Percentiles rank a stretch among this genome's conserved stretches.
Evolutionary conservation across 1,140 invertebrate genomes (phyloP).

Genomic region (Melanaphis sacchari): DNA sequence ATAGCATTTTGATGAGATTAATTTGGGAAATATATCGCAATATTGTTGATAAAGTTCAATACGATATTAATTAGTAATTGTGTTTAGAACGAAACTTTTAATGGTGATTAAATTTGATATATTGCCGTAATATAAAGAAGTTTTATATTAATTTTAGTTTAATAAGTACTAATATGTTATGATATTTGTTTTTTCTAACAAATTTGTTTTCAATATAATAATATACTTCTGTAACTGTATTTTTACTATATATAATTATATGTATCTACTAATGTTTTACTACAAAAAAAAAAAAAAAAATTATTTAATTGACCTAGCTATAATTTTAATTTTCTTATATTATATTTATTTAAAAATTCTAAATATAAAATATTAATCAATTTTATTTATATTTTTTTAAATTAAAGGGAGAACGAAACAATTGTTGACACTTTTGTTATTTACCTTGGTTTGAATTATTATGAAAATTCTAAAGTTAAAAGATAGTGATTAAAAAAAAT

Average conservation of each 20-base stretch:
- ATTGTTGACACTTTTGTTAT: not conserved
- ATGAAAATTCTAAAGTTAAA: no score
- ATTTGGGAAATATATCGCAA: not conserved
- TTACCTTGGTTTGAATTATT: not conserved
- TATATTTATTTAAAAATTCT: not conserved
- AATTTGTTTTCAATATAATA: not conserved
- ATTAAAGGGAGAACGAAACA: not conserved
- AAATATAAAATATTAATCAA: no score
- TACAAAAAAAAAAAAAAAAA: no score
- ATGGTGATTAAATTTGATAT: constrained; percentile 5
- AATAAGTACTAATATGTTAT: not conserved
- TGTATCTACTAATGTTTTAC: no score
- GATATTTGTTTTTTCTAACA: not conserved
- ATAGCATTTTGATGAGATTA: constrained; percentile 37
- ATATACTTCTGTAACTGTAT: not conserved
- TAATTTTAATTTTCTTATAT: no score
- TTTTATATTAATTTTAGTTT: not conserved
- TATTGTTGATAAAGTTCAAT: not conserved
- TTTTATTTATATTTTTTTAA: no score
- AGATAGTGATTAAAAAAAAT: not conserved
- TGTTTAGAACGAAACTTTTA: not conserved
- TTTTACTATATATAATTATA: no score
- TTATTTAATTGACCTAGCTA: no score
- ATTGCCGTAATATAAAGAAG: not conserved
- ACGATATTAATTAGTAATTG: constrained; percentile 31